Percentiles rank a stretch among this genome's conserved stretches.
These are phyloP conservation scores for Willisornis vidua DNA, from an alignment of 2,113 vertebrate species.

Conservation along the genomic window DNA sequence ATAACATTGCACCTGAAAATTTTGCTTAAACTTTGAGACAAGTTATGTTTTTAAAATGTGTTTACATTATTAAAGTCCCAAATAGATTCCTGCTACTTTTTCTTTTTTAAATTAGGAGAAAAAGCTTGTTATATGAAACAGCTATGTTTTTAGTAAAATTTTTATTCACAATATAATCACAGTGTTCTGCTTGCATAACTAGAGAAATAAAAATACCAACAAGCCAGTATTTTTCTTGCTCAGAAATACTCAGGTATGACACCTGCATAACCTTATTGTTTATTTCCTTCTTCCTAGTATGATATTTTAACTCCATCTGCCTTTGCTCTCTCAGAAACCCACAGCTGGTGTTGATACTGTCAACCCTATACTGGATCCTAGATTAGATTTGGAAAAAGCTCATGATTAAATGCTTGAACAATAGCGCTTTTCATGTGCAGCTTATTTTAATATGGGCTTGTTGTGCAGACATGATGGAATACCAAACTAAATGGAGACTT, in stretches of 20 bases:
- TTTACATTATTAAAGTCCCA: not conserved
- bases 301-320: not conserved
- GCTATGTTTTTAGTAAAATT: not conserved
- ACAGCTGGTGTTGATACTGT: not conserved
- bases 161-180: not conserved
- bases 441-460: constrained; percentile 16
- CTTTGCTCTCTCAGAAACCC: not conserved
- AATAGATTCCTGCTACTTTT: not conserved
- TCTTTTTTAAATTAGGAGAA: not conserved
- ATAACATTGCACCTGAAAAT: not conserved
- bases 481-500: not conserved
- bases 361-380: not conserved
- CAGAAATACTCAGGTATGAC: not conserved
- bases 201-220: not conserved
- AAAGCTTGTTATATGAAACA: not conserved
- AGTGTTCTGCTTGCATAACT: not conserved
- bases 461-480: constrained; percentile 14
- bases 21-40: not conserved
- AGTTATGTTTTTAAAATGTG: not conserved
- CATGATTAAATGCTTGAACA: constrained; percentile 2
- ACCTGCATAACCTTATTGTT: not conserved
- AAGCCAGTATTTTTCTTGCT: not conserved
- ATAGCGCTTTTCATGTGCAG: not conserved
- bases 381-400: not conserved
- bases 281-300: not conserved